Evolutionary conservation across 2,888 invertebrate genomes (phyloP).

Genomic region (Odontocerum albicorne): DNA sequence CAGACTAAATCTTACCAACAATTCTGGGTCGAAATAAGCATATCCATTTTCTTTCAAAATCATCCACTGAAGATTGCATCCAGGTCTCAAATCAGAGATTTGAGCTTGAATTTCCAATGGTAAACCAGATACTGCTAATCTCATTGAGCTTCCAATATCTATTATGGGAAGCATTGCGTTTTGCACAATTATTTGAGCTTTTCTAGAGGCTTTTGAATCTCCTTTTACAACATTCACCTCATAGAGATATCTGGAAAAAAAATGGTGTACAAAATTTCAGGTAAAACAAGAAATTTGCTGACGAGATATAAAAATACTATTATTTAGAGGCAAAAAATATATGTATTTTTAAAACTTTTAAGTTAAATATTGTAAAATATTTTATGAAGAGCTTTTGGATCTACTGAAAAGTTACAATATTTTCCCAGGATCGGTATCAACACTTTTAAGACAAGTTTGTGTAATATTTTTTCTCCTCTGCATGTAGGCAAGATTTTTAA

Average conservation of each 20-base stretch:
- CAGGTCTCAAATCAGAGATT: conserved; percentile 28
- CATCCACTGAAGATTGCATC: conserved; percentile 27
- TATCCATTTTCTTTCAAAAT: conserved; percentile 22
- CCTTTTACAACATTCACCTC: conserved; percentile 25
- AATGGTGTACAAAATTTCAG: no score
- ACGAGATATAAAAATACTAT: no score
- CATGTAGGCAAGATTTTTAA: no score
- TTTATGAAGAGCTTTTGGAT: not conserved
- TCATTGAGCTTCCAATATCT: conserved; percentile 14
- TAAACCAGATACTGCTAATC: conserved; percentile 15
- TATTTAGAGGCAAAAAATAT: conserved; percentile 8
- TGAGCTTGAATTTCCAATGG: conserved; percentile 27
- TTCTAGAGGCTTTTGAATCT: conserved; percentile 14
- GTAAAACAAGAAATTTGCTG: no score
- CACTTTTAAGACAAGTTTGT: no score
- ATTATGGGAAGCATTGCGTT: conserved; percentile 31
- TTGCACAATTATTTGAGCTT: conserved; percentile 13
- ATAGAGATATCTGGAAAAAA: conserved; percentile 26
- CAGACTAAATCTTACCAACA: conserved; percentile 24
- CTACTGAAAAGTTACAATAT: no score
- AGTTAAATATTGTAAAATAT: not conserved
- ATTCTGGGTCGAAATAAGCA: conserved; percentile 8
- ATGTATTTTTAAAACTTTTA: not conserved
- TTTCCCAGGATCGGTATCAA: no score
- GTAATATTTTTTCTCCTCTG: no score